phyloP scores from a whole-genome alignment of 2,888 invertebrate genomes.

The Biston betularia region DNA sequence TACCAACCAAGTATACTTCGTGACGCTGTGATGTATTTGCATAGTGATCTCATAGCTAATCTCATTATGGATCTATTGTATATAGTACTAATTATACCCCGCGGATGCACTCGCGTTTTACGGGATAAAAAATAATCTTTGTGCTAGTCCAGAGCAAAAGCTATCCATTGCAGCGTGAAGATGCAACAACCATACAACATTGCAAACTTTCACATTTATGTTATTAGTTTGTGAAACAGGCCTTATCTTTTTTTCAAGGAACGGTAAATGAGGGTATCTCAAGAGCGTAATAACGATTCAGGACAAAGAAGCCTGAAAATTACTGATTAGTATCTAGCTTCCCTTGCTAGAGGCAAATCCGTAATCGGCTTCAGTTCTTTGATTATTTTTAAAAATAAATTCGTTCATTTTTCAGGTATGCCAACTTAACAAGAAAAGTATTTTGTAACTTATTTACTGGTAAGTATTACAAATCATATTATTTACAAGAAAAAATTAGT shows the following conservation, averaged over 20 bases:
- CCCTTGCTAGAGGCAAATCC: background rate
- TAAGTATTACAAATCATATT: background rate
- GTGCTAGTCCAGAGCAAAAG: too few relatives aligned
- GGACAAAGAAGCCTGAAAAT: constrained; percentile 1
- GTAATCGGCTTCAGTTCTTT: background rate
- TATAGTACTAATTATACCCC: too few relatives aligned
- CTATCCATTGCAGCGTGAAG: too few relatives aligned
- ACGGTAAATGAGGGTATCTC: background rate
- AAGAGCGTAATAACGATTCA: background rate
- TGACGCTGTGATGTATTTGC: too few relatives aligned
- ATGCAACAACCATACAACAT: too few relatives aligned
- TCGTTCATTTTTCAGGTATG: background rate
- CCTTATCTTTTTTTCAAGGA: background rate
- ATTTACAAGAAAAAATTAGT: too few relatives aligned
- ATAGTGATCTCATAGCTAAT: too few relatives aligned
- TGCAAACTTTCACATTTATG: background rate
- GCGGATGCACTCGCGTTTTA: too few relatives aligned
- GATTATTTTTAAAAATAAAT: background rate
- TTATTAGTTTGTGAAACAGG: background rate
- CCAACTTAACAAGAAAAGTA: background rate
- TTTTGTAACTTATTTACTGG: background rate
- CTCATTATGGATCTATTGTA: too few relatives aligned
- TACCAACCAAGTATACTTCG: too few relatives aligned
- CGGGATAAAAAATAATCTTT: too few relatives aligned
- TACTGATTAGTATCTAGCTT: background rate